Conservation (phyloP, 2,888 invertebrate genomes). For the Cataglyphis rosenhaueri region DNA sequence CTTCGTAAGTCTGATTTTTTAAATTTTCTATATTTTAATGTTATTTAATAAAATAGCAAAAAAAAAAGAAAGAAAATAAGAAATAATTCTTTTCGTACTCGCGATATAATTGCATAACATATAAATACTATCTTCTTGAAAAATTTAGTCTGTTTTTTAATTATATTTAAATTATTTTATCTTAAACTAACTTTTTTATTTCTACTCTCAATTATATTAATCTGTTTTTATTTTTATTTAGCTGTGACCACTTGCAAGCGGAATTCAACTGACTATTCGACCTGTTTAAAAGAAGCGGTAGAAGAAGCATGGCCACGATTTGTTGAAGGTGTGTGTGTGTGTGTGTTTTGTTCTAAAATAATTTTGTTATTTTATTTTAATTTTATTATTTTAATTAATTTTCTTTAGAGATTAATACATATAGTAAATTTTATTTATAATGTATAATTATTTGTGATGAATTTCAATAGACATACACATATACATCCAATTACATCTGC, state of each 20-base stretch:
- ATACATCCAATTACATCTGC: too few relatives aligned
- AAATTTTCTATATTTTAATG: background rate
- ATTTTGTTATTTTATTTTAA: background rate
- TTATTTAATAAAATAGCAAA: background rate
- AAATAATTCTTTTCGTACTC: background rate
- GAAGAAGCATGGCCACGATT: background rate
- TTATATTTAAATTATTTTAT: background rate
- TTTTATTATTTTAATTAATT: background rate
- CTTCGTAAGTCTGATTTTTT: slow-evolving; percentile 3
- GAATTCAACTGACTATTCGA: background rate
- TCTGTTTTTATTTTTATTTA: background rate
- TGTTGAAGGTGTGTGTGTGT: background rate
- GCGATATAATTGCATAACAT: background rate
- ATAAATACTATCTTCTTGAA: background rate
- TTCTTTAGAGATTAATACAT: background rate
- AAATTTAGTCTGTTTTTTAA: background rate
- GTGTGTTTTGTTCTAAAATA: too few relatives aligned
- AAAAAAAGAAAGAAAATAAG: background rate
- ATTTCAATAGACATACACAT: too few relatives aligned
- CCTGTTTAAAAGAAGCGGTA: background rate
- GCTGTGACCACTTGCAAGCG: background rate
- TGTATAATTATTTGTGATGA: background rate
- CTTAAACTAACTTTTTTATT: background rate
- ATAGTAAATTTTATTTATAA: background rate
- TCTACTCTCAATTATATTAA: background rate